Conservation (phyloP, 1,140 invertebrate species). For the Drosophila setifemur region DNA sequence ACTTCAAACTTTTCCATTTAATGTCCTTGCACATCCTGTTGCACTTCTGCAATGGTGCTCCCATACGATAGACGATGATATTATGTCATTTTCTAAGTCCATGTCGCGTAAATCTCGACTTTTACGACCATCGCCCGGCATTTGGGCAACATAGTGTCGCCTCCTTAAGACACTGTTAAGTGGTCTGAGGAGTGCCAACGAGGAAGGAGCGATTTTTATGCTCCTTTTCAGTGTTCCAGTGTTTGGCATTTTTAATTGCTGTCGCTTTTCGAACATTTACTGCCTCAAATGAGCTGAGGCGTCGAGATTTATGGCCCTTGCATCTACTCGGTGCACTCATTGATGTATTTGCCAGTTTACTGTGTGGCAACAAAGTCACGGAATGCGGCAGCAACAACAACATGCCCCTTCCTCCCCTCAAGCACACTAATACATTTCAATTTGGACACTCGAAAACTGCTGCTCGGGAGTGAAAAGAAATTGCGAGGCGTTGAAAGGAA, state of each 20-base stretch:
- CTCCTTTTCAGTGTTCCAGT: constrained; percentile 50
- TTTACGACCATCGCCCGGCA: constrained; percentile 35
- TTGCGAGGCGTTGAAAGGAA: constrained; percentile 6
- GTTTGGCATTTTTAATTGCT: constrained; percentile 76
- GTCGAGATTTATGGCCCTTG: constrained; percentile 63
- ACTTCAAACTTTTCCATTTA: constrained; percentile 23
- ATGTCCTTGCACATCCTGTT: constrained; percentile 3
- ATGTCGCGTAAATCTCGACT: constrained; percentile 34
- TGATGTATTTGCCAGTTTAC: constrained; percentile 44
- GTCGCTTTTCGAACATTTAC: constrained; percentile 74
- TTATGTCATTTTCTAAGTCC: constrained; percentile 47
- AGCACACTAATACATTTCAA: constrained; percentile 45
- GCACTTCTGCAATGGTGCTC: constrained; percentile 24
- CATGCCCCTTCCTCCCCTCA: no score
- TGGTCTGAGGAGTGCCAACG: constrained; percentile 45
- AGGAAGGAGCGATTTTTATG: constrained; percentile 53
- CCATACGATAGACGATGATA: no score
- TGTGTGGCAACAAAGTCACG: constrained; percentile 61
- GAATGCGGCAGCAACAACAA: constrained; percentile 4
- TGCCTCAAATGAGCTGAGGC: constrained; percentile 70
- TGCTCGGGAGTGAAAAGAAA: constrained; percentile 22
- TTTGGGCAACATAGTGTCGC: constrained; percentile 36
- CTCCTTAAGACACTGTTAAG: constrained; percentile 47
- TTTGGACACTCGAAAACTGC: constrained; percentile 39
- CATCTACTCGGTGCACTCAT: constrained; percentile 2